A percentile compares a stretch with the other conserved stretches of the same genome.
These are phyloP conservation scores for Danionella cerebrum DNA, from an alignment of 2,113 vertebrate genomes.

Conservation along the genomic window DNA sequence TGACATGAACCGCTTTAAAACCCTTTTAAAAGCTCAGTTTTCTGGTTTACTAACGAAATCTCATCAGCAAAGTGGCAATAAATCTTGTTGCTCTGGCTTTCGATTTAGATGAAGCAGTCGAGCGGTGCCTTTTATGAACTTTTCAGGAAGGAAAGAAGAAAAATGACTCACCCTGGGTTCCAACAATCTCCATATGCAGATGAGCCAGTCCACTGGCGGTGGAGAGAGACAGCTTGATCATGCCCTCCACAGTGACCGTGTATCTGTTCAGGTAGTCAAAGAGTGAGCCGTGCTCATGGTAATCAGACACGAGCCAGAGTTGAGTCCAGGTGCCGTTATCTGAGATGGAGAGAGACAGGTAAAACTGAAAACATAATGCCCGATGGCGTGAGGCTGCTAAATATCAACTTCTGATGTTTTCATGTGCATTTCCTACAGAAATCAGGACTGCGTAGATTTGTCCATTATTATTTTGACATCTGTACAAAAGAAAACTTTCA, in stretches of 20 bases:
- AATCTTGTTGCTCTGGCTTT: too few species aligned
- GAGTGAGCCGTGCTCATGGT: conserved; percentile 80
- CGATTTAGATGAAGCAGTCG: too few species aligned
- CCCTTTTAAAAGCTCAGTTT: not conserved
- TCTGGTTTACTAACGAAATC: too few species aligned
- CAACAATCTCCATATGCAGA: conserved; percentile 86
- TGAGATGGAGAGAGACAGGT: conserved; percentile 38
- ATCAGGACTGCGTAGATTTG: too few species aligned
- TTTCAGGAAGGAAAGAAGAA: not conserved
- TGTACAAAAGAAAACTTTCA: too few species aligned
- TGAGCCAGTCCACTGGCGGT: conserved; percentile 80
- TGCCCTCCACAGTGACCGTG: conserved; percentile 82
- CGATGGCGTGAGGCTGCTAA: not conserved
- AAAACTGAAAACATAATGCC: not conserved
- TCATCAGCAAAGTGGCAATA: too few species aligned
- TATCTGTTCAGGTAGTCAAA: conserved; percentile 85
- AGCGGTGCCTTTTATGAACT: too few species aligned
- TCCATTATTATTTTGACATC: too few species aligned
- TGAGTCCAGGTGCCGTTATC: conserved; percentile 85
- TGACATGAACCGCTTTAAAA: not conserved
- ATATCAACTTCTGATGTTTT: too few species aligned
- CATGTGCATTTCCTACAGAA: too few species aligned
- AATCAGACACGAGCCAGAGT: conserved; percentile 82
- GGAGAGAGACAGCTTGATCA: conserved; percentile 79
- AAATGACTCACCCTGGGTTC: conserved; percentile 72